Conservation (phyloP, 2,797 vertebrate genomes). For the Acanthurus leucopareius region DNA sequence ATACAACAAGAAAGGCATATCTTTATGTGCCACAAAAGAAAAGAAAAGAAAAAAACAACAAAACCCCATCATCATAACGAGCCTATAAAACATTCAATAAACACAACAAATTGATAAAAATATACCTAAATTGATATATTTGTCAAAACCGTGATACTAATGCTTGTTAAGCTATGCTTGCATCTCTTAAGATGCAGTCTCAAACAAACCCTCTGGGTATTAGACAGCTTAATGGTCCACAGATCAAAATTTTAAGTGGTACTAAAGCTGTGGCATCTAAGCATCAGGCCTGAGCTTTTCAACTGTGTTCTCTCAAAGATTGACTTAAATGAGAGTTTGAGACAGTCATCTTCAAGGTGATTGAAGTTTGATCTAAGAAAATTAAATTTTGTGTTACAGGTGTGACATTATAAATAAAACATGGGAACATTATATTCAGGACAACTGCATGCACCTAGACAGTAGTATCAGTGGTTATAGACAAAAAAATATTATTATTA, state of each 20-base stretch:
- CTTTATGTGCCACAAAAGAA: slow-evolving; percentile 4
- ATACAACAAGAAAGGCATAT: slow-evolving; percentile 4
- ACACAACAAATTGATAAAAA: slow-evolving; percentile 13
- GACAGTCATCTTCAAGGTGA: not conserved
- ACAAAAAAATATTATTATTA: slow-evolving; percentile 14
- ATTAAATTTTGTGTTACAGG: not conserved
- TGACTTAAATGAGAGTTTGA: slow-evolving; percentile 20
- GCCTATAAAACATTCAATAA: slow-evolving; percentile 26
- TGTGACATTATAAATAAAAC: slow-evolving; percentile 12
- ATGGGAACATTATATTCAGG: not conserved
- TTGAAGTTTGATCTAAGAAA: not conserved
- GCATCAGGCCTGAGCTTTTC: slow-evolving; percentile 20
- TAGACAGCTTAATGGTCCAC: slow-evolving; percentile 21
- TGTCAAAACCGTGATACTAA: not conserved
- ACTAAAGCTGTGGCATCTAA: slow-evolving; percentile 29
- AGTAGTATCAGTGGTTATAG: slow-evolving; percentile 1
- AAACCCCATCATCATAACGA: not conserved
- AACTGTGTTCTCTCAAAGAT: slow-evolving; percentile 2
- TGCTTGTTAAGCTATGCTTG: slow-evolving; percentile 20
- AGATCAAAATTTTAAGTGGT: slow-evolving; percentile 31
- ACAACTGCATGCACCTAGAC: not conserved
- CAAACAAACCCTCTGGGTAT: not conserved
- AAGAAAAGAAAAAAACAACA: not conserved
- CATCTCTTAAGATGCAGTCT: not conserved
- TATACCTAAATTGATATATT: too few relatives aligned